phyloP scores from a whole-genome alignment of 1,140 invertebrate genomes.

The Drosophila asahinai region DNA sequence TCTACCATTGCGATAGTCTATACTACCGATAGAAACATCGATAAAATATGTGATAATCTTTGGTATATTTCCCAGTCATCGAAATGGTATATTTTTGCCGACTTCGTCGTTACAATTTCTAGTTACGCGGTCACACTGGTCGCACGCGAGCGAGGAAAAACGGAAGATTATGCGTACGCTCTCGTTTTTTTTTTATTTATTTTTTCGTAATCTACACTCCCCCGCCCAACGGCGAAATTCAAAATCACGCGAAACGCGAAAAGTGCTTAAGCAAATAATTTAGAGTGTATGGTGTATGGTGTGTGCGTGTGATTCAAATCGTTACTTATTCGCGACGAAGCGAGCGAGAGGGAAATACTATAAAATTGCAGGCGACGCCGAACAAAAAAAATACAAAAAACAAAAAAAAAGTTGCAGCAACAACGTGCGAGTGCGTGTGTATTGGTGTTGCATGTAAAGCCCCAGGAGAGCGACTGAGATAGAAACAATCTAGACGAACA shows the following conservation, averaged over 20 bases:
- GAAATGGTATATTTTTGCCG: too few relatives aligned
- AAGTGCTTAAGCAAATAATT: slow-evolving; percentile 27
- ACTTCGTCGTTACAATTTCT: too few relatives aligned
- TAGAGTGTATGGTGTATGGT: slow-evolving; percentile 37
- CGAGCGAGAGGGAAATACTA: slow-evolving; percentile 17
- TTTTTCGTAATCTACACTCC: slow-evolving; percentile 69
- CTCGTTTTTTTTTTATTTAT: slow-evolving; percentile 68
- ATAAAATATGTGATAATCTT: too few relatives aligned
- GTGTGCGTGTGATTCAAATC: slow-evolving; percentile 22
- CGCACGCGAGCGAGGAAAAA: slow-evolving; percentile 28
- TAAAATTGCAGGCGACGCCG: slow-evolving; percentile 50
- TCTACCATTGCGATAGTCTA: too few relatives aligned
- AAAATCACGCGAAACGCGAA: slow-evolving; percentile 61
- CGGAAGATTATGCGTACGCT: slow-evolving; percentile 56
- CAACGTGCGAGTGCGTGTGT: slow-evolving; percentile 60
- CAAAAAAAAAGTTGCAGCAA: slow-evolving; percentile 64
- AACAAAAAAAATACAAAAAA: slow-evolving; percentile 47
- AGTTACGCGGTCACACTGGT: background rate
- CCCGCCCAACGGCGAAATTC: slow-evolving; percentile 38
- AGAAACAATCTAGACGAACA: slow-evolving; percentile 29
- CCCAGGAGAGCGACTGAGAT: slow-evolving; percentile 19
- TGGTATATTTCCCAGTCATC: too few relatives aligned
- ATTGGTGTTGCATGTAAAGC: slow-evolving; percentile 40
- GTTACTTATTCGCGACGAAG: slow-evolving; percentile 13
- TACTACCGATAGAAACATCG: too few relatives aligned